These are phyloP conservation scores for Congeria kusceri DNA, from an alignment of 2,888 invertebrate genomes.

Conservation along the genomic window DNA sequence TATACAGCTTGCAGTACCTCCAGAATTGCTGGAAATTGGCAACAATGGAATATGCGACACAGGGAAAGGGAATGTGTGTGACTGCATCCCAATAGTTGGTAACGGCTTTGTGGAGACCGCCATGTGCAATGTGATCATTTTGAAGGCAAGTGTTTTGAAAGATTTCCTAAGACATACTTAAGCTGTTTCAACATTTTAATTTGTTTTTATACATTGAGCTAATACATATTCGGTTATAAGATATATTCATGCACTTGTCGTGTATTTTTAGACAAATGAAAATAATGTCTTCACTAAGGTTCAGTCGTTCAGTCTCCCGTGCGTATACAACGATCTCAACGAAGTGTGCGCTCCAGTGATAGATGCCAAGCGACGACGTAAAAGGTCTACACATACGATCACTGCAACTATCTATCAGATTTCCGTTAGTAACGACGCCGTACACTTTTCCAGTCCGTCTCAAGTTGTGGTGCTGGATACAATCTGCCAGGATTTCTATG, in stretches of 20 bases:
- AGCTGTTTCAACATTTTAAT: background rate
- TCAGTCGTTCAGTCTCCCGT: background rate
- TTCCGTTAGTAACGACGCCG: conserved; percentile 1
- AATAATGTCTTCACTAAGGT: background rate
- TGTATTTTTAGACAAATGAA: background rate
- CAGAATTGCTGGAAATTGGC: conserved; percentile 16
- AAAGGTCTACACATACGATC: background rate
- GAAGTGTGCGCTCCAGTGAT: background rate
- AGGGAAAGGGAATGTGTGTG: conserved; percentile 15
- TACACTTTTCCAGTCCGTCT: background rate
- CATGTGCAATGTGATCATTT: conserved; percentile 16
- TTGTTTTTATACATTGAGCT: too few relatives aligned
- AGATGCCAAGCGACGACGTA: background rate
- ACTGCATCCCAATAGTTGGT: conserved; percentile 29
- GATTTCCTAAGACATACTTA: background rate
- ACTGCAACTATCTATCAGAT: background rate
- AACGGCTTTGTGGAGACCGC: conserved; percentile 32
- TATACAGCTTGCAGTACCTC: conserved; percentile 1
- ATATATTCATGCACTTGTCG: too few relatives aligned
- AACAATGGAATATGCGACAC: conserved; percentile 32
- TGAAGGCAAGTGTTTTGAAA: background rate
- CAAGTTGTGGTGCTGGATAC: background rate
- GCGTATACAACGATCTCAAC: background rate
- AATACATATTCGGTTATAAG: too few relatives aligned
- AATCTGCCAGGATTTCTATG: background rate